A percentile compares a stretch with the other conserved stretches of the same genome.
These are phyloP conservation scores for Phytoseiulus persimilis DNA, from an alignment of 2,888 invertebrate genomes.

Conservation along the genomic window DNA sequence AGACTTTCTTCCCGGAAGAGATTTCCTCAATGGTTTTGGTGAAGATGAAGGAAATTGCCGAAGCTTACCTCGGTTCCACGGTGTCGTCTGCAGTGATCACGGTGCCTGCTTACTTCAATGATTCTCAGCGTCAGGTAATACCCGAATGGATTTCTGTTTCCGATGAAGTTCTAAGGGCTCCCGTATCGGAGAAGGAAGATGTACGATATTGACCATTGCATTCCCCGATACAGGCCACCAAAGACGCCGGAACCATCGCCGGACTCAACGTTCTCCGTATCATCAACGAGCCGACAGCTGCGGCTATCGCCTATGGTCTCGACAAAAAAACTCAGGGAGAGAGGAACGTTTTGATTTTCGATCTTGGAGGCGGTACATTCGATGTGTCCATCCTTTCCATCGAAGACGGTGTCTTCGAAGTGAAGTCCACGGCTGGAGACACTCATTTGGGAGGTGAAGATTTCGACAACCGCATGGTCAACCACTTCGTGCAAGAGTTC, in stretches of 20 bases:
- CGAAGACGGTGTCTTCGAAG: slow-evolving; percentile 62
- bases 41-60: slow-evolving; percentile 62
- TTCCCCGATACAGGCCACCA: slow-evolving; percentile 63
- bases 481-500: slow-evolving; percentile 67
- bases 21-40: slow-evolving; percentile 62
- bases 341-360: slow-evolving; percentile 56
- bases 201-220: background rate
- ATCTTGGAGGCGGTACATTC: slow-evolving; percentile 54
- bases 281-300: slow-evolving; percentile 51
- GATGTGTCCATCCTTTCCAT: slow-evolving; percentile 54
- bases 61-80: slow-evolving; percentile 61
- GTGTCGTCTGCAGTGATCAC: slow-evolving; percentile 69
- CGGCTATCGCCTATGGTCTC: slow-evolving; percentile 50
- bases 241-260: slow-evolving; percentile 75
- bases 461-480: slow-evolving; percentile 57
- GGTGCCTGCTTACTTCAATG: slow-evolving; percentile 70
- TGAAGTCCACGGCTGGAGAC: slow-evolving; percentile 69
- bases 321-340: slow-evolving; percentile 53
- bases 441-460: slow-evolving; percentile 69
- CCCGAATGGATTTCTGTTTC: slow-evolving; percentile 50
- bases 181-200: slow-evolving; percentile 56
- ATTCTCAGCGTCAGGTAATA: slow-evolving; percentile 60
- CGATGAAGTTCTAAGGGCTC: slow-evolving; percentile 47
- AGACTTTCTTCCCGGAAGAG: slow-evolving; percentile 63
- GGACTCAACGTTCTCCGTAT: slow-evolving; percentile 79